Evolutionary conservation across 1,140 invertebrate species (phyloP).

Genomic region (Zaprionus inermis): DNA sequence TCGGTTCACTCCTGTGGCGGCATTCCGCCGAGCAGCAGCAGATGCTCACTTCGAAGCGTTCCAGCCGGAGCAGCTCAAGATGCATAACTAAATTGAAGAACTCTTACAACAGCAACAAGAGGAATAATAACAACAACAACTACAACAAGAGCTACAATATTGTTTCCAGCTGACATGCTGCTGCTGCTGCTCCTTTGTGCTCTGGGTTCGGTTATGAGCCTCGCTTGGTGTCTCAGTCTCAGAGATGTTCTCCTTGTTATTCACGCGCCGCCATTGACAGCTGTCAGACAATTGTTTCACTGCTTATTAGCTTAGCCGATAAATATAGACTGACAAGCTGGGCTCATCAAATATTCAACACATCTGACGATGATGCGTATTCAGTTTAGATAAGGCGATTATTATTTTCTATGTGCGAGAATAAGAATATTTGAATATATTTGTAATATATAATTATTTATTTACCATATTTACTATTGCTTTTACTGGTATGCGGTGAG

Average conservation of each 20-base stretch:
- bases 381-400: background rate
- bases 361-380: background rate
- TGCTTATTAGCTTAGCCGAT: conserved; percentile 37
- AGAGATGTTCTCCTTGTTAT: conserved; percentile 19
- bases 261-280: conserved; percentile 32
- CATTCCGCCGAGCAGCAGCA: conserved; percentile 14
- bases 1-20: conserved; percentile 35
- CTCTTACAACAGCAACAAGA: background rate
- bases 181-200: conserved; percentile 22
- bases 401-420: background rate
- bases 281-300: conserved; percentile 33
- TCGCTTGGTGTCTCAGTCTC: conserved; percentile 12
- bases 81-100: conserved; percentile 26
- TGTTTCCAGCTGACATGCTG: conserved; percentile 41
- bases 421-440: background rate
- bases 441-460: no score
- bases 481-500: no score
- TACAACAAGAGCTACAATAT: conserved; percentile 24
- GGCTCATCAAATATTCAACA: conserved; percentile 7
- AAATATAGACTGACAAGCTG: conserved; percentile 16
- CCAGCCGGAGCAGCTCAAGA: conserved; percentile 33
- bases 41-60: conserved; percentile 17
- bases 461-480: no score
- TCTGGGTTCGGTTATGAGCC: conserved; percentile 29
- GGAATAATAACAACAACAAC: conserved; percentile 6